phyloP scores from a whole-genome alignment of 2,113 vertebrate species.

The Carlito syrichta region DNA sequence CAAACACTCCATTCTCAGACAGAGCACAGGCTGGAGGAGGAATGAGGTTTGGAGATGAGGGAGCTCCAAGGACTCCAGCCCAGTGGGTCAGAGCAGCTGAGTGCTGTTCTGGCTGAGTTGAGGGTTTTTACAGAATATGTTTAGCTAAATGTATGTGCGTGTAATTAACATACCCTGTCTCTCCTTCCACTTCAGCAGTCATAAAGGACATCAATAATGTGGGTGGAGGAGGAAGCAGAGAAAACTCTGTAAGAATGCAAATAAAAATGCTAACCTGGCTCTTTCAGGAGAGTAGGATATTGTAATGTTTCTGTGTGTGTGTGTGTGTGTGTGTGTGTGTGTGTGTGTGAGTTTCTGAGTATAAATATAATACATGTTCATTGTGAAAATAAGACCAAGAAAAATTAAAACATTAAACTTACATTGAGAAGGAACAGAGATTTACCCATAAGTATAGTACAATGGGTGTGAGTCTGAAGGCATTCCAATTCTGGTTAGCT shows the following conservation, averaged over 20 bases:
- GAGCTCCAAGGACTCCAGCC: no score
- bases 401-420: background rate
- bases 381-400: background rate
- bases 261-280: background rate
- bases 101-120: background rate
- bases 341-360: background rate
- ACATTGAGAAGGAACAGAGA: background rate
- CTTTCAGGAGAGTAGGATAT: background rate
- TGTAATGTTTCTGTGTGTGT: background rate
- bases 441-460: background rate
- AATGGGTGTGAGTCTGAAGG: background rate
- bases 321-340: background rate
- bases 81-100: background rate
- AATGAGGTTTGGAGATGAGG: background rate
- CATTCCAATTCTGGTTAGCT: background rate
- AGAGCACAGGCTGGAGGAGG: background rate
- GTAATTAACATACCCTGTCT: background rate
- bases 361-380: background rate
- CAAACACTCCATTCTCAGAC: background rate
- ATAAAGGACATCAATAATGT: background rate
- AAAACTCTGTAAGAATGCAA: background rate
- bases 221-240: background rate
- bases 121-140: background rate
- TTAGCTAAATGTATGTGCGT: background rate
- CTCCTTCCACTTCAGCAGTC: accelerated